Percentiles rank a stretch among this genome's conserved stretches.
Evolutionary conservation across 2,113 vertebrate species (phyloP).

Genomic region (Calypte anna): DNA sequence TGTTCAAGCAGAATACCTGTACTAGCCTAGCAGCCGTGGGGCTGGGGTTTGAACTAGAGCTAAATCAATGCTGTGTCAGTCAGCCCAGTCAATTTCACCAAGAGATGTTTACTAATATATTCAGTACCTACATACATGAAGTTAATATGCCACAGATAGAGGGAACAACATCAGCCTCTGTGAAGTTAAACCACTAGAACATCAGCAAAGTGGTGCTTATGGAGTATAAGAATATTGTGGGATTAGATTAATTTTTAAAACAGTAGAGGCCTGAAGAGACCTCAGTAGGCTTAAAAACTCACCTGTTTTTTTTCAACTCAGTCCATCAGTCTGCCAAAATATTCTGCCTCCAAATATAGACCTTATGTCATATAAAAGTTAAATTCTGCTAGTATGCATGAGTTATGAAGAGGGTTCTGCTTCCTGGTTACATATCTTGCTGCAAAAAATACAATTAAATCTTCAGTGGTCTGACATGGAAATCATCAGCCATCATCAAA

Average conservation of each 20-base stretch:
- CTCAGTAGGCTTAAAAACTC: not conserved
- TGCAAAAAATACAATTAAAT: not conserved
- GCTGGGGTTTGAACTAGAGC: not conserved
- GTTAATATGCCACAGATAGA: not conserved
- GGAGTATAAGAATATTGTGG: not conserved
- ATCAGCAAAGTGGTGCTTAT: not conserved
- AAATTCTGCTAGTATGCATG: not conserved
- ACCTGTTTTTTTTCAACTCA: not conserved
- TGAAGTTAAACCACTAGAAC: not conserved
- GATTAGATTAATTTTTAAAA: not conserved
- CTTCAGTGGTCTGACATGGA: not conserved
- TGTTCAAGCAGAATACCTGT: not conserved
- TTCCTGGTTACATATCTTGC: not conserved
- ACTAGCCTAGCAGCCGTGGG: not conserved
- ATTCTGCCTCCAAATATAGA: not conserved
- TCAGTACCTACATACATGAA: not conserved
- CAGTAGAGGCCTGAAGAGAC: not conserved
- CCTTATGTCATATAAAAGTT: not conserved
- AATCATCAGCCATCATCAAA: not conserved
- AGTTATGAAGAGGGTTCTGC: not conserved
- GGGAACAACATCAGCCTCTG: not conserved
- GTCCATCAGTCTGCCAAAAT: not conserved
- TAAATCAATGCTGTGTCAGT: fast-evolving
- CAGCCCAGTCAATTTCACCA: not conserved
- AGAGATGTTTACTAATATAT: not conserved